Base-by-base conservation (phyloP, 2,113 vertebrate genomes). In the Sander lucioperca region DNA sequence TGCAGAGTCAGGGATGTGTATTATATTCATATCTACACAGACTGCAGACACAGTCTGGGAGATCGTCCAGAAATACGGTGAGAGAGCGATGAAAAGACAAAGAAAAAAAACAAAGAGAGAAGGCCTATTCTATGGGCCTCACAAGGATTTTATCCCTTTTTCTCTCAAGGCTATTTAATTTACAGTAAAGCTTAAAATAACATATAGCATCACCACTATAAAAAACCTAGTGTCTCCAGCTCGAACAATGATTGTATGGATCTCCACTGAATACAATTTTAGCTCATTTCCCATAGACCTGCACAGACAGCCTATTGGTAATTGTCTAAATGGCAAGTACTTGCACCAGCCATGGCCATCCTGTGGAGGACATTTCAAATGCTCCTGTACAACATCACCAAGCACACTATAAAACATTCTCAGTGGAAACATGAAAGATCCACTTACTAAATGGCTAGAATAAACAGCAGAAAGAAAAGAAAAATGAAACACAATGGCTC, bases 1-100 rank as follows among this genome's bases (percentile, higher is more conserved):
- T 74, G 62, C 88, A 74, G 74, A 72, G 74, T 84, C 78, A 82
- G 77, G 71, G n/a, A 70, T 69, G 76, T 72, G 64, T 69, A 25
- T 68, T 33, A 74, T 77, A 54, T 70, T 85, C 82, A 62, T 77
- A 81, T 84, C 68, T 64, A 74, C 74, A 65, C 58, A 64, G 48
- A 77, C 25, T 23, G 57, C 75, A 78, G 64, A 80, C 68, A 83
- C 39, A 9, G 76, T 54, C 79, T 81, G 66, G 67, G 81, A 82
- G 36, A 65, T 65, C 57, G 76, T 74, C 80, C 82, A 84, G 56
- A 77, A 82, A 74, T 39, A 56, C 54, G 19, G 14, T 9, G 51
- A 80, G 51, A 79, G 71, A 39, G 63, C 76, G 33, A 76, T 16
- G 23, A 5, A 74, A 59, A 69, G 57, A 66, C 27, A 71, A 74